Percentiles rank a stretch among this genome's conserved stretches.
Evolutionary conservation across 2,888 invertebrate genomes (phyloP).

Genomic region (Cataglyphis livida): DNA sequence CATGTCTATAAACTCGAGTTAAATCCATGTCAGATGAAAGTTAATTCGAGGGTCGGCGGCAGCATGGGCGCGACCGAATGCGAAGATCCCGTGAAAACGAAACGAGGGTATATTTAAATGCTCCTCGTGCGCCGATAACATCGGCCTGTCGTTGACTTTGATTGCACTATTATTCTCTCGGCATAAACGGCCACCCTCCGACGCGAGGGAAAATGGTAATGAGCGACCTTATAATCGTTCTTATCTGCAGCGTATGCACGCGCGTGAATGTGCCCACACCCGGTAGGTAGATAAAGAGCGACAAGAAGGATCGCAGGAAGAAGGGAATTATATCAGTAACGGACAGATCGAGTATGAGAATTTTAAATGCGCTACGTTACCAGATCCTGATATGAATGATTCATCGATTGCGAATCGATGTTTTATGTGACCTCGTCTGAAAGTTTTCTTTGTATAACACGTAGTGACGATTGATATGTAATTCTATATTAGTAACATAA

Average conservation of each 20-base stretch:
- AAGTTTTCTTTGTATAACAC: conserved; percentile 35
- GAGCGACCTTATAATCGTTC: conserved; percentile 74
- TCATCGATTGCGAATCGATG: conserved; percentile 46
- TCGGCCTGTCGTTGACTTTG: conserved; percentile 73
- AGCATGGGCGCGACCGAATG: background rate
- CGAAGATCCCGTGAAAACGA: conserved; percentile 38
- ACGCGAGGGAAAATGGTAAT: conserved; percentile 73
- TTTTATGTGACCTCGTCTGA: conserved; percentile 24
- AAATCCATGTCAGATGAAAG: conserved; percentile 33
- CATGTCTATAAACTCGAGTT: background rate
- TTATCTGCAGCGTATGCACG: conserved; percentile 71
- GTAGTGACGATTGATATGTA: conserved; percentile 10
- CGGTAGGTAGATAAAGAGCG: conserved; percentile 50
- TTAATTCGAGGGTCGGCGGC: conserved; percentile 27
- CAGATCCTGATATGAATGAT: conserved; percentile 57
- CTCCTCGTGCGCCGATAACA: conserved; percentile 65
- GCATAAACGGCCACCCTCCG: conserved; percentile 66
- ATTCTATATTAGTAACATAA: conserved; percentile 46
- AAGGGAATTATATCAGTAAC: conserved; percentile 66
- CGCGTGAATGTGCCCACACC: conserved; percentile 44
- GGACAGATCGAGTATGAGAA: conserved; percentile 59
- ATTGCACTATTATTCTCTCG: conserved; percentile 74
- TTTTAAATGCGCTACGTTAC: conserved; percentile 47
- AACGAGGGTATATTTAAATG: conserved; percentile 66
- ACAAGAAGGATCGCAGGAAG: conserved; percentile 49